Base-by-base conservation (phyloP, 2,797 vertebrate species). In the Otus scops region DNA sequence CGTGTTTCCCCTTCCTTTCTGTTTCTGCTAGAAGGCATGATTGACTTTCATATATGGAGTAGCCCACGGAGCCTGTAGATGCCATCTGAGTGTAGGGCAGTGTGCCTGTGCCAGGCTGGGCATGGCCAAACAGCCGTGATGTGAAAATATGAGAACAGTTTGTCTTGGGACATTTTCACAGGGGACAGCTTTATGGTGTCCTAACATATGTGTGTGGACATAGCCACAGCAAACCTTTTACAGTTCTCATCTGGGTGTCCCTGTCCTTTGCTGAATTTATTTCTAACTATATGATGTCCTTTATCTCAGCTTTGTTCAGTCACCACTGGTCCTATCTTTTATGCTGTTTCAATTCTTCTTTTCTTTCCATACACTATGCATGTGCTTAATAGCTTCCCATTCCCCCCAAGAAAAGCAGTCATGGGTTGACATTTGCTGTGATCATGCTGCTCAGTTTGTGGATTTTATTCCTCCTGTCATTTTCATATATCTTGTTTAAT, bases 401-500 rank as follows among this genome's bases (percentile, higher is more conserved):
- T 80, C 7, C 17, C 13, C 13, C 8, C 1, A 17, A 26, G 34
- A 83, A 80, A 85, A 65, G 30, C 27, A 67, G 68, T 56, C n/a
- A 54, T 47, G 11, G 16, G 16, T 50, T 91, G 82, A 65, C 24
- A 47, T 85, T 80, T 80, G 23, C 63, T 89, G 50, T 1, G 3
- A 18, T 65, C 38, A 7, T 32, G 18, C n/a, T 83, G 41, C 74
- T 80, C 85, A 67, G 11, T 77, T 69, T 74, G n/a, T 63, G 59
- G 47, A 63, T 92, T 93, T 94, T 85, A 70, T 80, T 88, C 64
- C 63, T 89, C 64, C n/a, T 88, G 71, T 88, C 73, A 56, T 83
- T 95, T 95, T 88, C n/a, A 43, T 83, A 30, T 39, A 51, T 83
- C 68, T 94, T 91, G 27, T 85, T 94, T 88, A 92, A 89, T 96